A percentile compares a stretch with the other conserved stretches of the same genome.
These are phyloP conservation scores for Anoura caudifer DNA, from an alignment of 2,113 vertebrate genomes.

Conservation along the genomic window DNA sequence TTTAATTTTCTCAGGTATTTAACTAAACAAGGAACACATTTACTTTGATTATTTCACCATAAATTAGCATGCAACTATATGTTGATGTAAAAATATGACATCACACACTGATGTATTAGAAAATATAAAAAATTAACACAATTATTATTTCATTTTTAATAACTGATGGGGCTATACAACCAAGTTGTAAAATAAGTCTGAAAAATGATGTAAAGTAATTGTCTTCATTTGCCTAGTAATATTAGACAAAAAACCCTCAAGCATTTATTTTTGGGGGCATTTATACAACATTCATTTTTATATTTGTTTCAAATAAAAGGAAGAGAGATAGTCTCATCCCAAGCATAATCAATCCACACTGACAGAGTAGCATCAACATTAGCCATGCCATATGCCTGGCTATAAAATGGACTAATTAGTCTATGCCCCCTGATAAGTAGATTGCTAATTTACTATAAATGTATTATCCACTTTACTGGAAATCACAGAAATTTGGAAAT, in stretches of 20 bases:
- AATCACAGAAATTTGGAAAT: not conserved
- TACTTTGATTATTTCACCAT: not conserved
- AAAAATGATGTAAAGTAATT: not conserved
- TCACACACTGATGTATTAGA: not conserved
- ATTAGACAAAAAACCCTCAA: not conserved
- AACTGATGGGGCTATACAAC: not conserved
- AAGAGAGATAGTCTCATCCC: not conserved
- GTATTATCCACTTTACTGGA: not conserved
- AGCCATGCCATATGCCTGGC: not conserved
- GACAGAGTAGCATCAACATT: not conserved
- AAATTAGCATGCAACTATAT: not conserved
- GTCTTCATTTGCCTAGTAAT: not conserved
- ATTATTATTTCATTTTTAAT: not conserved
- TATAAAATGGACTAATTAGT: not conserved
- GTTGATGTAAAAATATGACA: not conserved
- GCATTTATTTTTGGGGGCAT: not conserved
- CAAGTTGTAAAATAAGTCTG: not conserved
- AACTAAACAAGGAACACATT: not conserved
- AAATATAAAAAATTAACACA: not conserved
- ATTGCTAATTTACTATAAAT: not conserved
- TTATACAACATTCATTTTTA: not conserved
- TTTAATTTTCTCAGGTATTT: not conserved
- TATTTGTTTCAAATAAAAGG: conserved; percentile 2
- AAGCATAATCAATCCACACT: not conserved
- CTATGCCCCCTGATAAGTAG: not conserved